Evolutionary conservation across 2,797 vertebrate species (phyloP).

Genomic region (Cossypha niveicapilla): DNA sequence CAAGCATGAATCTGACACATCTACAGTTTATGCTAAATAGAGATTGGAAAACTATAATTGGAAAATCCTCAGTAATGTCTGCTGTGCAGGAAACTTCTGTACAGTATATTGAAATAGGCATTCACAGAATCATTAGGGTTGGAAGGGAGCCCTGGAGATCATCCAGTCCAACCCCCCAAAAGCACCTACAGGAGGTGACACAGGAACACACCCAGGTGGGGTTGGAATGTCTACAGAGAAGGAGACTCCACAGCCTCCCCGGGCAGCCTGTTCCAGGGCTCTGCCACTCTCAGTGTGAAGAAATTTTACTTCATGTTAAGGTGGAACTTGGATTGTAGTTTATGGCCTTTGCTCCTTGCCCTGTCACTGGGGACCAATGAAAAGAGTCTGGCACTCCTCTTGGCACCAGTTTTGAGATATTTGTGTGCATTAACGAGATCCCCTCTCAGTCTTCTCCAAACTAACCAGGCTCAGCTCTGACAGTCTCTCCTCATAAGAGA

Average conservation of each 20-base stretch:
- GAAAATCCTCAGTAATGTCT: neutral
- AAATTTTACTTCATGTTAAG: neutral
- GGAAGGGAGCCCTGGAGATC: neutral
- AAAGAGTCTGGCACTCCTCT: neutral
- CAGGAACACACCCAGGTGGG: neutral
- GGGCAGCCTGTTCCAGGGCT: neutral
- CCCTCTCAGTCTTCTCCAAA: neutral
- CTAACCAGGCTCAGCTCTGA: neutral
- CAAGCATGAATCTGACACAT: neutral
- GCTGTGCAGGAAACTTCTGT: neutral
- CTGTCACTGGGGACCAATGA: accelerated
- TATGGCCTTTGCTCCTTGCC: neutral
- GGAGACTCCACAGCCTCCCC: neutral
- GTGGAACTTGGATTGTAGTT: neutral
- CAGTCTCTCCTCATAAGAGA: neutral
- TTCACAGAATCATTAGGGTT: neutral
- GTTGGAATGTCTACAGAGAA: neutral
- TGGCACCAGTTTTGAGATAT: neutral
- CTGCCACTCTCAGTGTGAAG: neutral
- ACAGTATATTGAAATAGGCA: neutral
- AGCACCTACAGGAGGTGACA: neutral
- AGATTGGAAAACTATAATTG: neutral
- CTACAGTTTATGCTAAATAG: neutral
- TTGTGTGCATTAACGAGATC: neutral
- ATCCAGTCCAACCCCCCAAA: neutral